These are phyloP conservation scores for Pseudochirops corinnae DNA, from an alignment of 2,797 vertebrate genomes.

Conservation along the genomic window DNA sequence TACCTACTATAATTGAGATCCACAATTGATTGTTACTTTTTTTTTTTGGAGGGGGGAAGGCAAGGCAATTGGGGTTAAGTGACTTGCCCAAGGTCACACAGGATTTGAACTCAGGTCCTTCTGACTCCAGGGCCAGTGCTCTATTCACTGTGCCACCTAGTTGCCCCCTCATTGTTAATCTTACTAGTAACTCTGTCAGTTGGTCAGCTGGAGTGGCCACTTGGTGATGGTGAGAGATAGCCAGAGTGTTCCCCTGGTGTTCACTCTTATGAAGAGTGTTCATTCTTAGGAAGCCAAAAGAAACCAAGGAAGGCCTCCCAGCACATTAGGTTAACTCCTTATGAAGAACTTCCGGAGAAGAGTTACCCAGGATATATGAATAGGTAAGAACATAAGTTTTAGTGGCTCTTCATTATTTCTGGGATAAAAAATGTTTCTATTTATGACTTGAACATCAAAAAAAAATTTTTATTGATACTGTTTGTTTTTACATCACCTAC, in stretches of 20 bases:
- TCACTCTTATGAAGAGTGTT: not conserved
- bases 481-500: not conserved
- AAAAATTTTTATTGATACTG: not conserved
- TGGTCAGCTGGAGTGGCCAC: not conserved
- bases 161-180: not conserved
- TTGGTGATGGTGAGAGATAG: not conserved
- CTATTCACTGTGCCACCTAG: too few species aligned
- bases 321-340: not conserved
- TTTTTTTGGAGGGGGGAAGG: too few species aligned
- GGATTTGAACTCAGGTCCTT: too few species aligned
- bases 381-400: not conserved
- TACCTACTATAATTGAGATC: not conserved
- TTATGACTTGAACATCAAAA: not conserved
- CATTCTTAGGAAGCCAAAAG: not conserved
- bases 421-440: not conserved
- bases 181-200: not conserved
- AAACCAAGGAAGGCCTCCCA: not conserved
- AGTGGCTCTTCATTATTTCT: not conserved
- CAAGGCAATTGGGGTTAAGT: too few species aligned
- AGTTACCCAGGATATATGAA: not conserved
- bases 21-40: not conserved
- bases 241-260: not conserved
- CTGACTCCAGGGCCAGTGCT: too few species aligned
- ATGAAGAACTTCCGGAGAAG: not conserved
- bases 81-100: too few species aligned